Evolutionary conservation across 2,888 invertebrate genomes (phyloP).

Genomic region (Lacanobia oleracea): DNA sequence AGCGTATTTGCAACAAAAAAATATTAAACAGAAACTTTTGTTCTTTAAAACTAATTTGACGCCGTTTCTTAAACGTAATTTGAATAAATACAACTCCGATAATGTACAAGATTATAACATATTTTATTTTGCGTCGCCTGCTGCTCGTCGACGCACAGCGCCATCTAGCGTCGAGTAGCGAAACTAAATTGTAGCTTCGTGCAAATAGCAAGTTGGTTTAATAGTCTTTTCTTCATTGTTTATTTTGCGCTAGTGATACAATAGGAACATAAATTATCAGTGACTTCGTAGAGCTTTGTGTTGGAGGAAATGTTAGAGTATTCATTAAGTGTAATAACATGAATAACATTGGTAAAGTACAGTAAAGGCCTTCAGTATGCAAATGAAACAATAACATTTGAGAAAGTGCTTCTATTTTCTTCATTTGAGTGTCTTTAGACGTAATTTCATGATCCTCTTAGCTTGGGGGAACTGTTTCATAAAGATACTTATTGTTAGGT

Average conservation of each 20-base stretch:
- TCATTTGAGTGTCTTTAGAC: slow-evolving; percentile 23
- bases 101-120: background rate
- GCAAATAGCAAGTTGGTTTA: slow-evolving; percentile 13
- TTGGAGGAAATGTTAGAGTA: slow-evolving; percentile 45
- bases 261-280: slow-evolving; percentile 59
- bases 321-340: slow-evolving; percentile 50
- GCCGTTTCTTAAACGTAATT: slow-evolving; percentile 38
- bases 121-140: background rate
- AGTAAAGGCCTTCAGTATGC: slow-evolving; percentile 41
- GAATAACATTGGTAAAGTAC: slow-evolving; percentile 48
- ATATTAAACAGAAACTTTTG: slow-evolving; percentile 44
- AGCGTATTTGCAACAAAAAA: slow-evolving; percentile 20
- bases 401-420: slow-evolving; percentile 33
- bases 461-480: background rate
- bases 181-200: slow-evolving; percentile 37
- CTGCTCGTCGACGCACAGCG: slow-evolving; percentile 45
- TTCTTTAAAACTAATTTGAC: slow-evolving; percentile 49
- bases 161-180: slow-evolving; percentile 63
- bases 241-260: slow-evolving; percentile 53
- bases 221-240: slow-evolving; percentile 47
- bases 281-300: slow-evolving; percentile 44
- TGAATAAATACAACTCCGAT: slow-evolving; percentile 14
- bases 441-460: slow-evolving; percentile 39
- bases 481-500: background rate
- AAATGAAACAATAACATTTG: slow-evolving; percentile 53